phyloP scores from a whole-genome alignment of 2,113 vertebrate genomes.

The Pantherophis guttatus region DNA sequence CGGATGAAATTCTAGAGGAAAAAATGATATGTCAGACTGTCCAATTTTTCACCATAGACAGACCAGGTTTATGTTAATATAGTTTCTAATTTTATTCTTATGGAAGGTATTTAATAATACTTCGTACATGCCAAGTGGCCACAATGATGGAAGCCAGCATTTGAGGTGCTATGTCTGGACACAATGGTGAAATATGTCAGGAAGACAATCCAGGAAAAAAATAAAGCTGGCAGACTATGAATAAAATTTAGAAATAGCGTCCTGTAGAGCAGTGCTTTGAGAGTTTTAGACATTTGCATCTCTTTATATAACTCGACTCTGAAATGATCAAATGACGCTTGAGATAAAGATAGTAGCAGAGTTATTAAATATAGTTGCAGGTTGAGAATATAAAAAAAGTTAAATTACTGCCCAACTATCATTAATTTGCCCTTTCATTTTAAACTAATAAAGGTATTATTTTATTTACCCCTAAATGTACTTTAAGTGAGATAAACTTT shows the following conservation, averaged over 20 bases:
- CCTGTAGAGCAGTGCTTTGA: neutral
- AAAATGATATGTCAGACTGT: neutral
- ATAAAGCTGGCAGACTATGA: neutral
- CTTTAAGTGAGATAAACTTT: neutral
- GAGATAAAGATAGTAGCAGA: neutral
- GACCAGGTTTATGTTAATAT: neutral
- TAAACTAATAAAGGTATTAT: neutral
- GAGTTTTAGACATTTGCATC: neutral
- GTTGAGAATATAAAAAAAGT: neutral
- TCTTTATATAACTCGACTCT: neutral
- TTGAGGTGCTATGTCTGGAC: neutral
- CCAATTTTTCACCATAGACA: neutral
- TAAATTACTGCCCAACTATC: neutral
- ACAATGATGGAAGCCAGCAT: neutral
- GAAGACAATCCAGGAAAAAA: neutral
- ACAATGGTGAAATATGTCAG: neutral
- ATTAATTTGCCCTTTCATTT: neutral
- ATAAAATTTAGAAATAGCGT: neutral
- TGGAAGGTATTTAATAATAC: neutral
- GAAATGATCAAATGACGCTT: neutral
- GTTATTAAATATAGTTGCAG: neutral
- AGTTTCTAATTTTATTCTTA: neutral
- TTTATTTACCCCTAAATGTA: neutral
- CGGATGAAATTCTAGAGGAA: neutral
- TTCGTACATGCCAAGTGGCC: neutral